These are phyloP conservation scores for Drosophila demipolita DNA, from an alignment of 2,888 invertebrate species.

Conservation along the genomic window DNA sequence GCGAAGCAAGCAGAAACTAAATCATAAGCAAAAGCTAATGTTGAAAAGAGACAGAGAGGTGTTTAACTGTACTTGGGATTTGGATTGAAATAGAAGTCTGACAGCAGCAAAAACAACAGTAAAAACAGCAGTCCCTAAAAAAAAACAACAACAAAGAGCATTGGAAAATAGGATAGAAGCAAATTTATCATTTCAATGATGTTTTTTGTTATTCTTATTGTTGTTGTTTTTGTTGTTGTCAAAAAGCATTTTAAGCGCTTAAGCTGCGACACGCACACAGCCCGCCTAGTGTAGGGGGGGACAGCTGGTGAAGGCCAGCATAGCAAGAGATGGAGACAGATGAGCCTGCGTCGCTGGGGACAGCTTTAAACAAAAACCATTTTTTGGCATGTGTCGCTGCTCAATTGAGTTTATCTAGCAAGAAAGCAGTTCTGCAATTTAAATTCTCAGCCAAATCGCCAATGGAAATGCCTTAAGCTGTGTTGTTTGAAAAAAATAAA, in stretches of 20 bases:
- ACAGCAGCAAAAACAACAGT: constrained; percentile 24
- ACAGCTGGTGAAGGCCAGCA: background rate
- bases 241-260: constrained; percentile 79
- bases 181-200: constrained; percentile 69
- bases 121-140: constrained; percentile 6
- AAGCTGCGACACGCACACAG: constrained; percentile 74
- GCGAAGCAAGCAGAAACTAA: constrained; percentile 1
- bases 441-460: constrained; percentile 5
- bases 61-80: constrained; percentile 36
- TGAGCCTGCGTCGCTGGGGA: constrained; percentile 16
- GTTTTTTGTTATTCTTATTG: constrained; percentile 49
- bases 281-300: background rate
- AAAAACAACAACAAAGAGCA: constrained; percentile 20
- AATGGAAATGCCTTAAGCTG: background rate
- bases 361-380: constrained; percentile 23
- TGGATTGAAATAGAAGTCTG: constrained; percentile 27
- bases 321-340: background rate
- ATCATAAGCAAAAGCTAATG: constrained; percentile 3
- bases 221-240: constrained; percentile 51
- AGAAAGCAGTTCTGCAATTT: constrained; percentile 7
- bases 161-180: constrained; percentile 47
- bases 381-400: constrained; percentile 28
- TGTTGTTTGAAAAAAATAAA: background rate
- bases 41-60: constrained; percentile 20
- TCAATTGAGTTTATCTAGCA: constrained; percentile 9